Percentiles rank a stretch among this genome's conserved stretches.
phyloP scores from a whole-genome alignment of 2,888 invertebrate species.

The Apodemia zela region DNA sequence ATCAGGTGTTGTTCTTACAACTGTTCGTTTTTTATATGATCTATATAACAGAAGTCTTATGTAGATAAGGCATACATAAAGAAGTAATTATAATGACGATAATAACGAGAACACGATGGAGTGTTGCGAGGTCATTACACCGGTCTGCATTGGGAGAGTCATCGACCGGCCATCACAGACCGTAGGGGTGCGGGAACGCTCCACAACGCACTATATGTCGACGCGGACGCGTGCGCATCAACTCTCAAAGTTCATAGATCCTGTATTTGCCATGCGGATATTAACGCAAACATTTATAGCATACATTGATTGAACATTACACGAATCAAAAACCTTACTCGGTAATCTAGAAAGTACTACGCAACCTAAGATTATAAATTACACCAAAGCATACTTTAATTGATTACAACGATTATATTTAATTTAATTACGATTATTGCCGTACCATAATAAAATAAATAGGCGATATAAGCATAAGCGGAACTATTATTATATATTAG shows the following conservation, averaged over 20 bases:
- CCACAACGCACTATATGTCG: conserved; percentile 20
- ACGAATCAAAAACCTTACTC: background rate
- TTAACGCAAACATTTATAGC: background rate
- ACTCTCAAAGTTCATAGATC: conserved; percentile 13
- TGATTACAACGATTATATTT: background rate
- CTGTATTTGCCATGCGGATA: conserved; percentile 5
- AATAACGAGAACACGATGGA: conserved; percentile 44
- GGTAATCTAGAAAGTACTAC: background rate
- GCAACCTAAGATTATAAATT: background rate
- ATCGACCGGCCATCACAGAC: conserved; percentile 62
- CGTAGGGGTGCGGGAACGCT: conserved; percentile 39
- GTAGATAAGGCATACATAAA: conserved; percentile 18
- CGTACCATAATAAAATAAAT: background rate
- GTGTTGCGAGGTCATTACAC: conserved; percentile 60
- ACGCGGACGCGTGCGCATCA: conserved; percentile 19
- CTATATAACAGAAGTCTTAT: conserved; percentile 15
- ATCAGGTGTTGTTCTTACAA: conserved; percentile 7
- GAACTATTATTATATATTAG: too few relatives aligned
- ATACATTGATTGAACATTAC: background rate
- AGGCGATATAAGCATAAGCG: too few relatives aligned
- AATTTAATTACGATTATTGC: background rate
- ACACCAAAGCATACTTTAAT: background rate
- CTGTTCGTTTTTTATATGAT: background rate
- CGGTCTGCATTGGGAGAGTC: conserved; percentile 55
- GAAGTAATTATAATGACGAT: conserved; percentile 46